phyloP scores from a whole-genome alignment of 1,140 invertebrate genomes.

The Hestina assimilis region DNA sequence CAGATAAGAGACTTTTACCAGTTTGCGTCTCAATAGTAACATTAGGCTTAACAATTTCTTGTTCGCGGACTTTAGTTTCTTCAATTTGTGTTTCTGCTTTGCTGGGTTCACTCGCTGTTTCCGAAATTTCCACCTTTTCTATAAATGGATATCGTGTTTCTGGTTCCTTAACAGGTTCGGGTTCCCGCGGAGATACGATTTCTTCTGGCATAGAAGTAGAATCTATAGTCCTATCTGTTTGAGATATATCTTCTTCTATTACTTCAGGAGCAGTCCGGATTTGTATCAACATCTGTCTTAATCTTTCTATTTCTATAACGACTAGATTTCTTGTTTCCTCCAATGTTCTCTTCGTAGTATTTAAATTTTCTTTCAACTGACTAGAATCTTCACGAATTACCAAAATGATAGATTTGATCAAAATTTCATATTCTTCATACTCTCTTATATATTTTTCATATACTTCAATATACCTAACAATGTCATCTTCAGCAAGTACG shows the following conservation, averaged over 20 bases:
- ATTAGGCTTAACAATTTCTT: conserved; percentile 23
- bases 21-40: conserved; percentile 79
- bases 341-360: conserved; percentile 77
- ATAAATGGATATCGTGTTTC: conserved; percentile 1
- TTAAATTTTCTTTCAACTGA: conserved; percentile 80
- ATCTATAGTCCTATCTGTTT: conserved; percentile 80
- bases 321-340: conserved; percentile 79
- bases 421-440: conserved; percentile 78
- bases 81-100: conserved; percentile 26
- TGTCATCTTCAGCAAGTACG: conserved; percentile 62
- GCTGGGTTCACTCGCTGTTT: conserved; percentile 14
- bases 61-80: conserved; percentile 30
- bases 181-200: conserved; percentile 62
- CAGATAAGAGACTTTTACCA: conserved; percentile 75
- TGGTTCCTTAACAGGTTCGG: conserved; percentile 12
- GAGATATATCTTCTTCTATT: conserved; percentile 70
- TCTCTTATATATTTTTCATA: conserved; percentile 78
- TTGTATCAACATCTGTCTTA: conserved; percentile 68
- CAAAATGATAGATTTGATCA: conserved; percentile 79
- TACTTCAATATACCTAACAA: conserved; percentile 70
- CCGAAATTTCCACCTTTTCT: conserved; percentile 9
- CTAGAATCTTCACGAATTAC: conserved; percentile 78
- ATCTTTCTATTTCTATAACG: conserved; percentile 78
- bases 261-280: conserved; percentile 59
- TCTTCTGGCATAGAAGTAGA: conserved; percentile 82